Percentiles rank a stretch among this genome's conserved stretches.
Evolutionary conservation across 37 sponge, comb jelly and placozoan genomes (phyloP).

Genomic region (Oscarella lobularis): DNA sequence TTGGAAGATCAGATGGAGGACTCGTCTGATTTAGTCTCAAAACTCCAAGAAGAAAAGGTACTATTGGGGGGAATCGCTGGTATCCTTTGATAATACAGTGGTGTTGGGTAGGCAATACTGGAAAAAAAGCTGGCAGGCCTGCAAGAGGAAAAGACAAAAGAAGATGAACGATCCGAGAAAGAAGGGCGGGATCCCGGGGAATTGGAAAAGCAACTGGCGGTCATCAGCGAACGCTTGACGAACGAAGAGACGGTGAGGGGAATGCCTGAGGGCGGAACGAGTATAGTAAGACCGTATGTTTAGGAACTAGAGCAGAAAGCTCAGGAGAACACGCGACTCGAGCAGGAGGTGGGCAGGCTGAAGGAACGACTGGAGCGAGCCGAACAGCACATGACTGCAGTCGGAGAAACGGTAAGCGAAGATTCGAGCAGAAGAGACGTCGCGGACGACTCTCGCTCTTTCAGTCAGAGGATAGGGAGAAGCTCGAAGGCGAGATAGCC

Average conservation of each 20-base stretch:
- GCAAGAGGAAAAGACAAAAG: neutral
- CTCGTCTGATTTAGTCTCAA: neutral
- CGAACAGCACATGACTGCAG: neutral
- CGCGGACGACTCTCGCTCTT: neutral
- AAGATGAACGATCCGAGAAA: neutral
- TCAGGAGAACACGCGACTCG: neutral
- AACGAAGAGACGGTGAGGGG: neutral
- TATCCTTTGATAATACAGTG: neutral
- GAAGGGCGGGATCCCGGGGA: neutral
- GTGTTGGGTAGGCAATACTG: neutral
- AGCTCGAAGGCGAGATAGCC: neutral
- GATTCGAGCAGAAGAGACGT: neutral
- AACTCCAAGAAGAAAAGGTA: neutral
- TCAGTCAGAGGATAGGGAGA: neutral
- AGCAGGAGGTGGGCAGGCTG: neutral
- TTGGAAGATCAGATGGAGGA: neutral
- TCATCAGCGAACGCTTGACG: neutral
- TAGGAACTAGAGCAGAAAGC: neutral
- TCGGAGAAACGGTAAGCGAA: neutral
- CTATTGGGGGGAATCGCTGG: neutral
- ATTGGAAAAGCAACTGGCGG: neutral
- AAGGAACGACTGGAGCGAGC: neutral
- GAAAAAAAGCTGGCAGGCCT: neutral
- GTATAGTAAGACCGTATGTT: neutral
- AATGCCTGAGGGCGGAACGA: neutral